Percentiles rank a stretch among this genome's conserved stretches.
Conservation (phyloP, 2,888 invertebrate genomes). For the Meteorus cinctellus region DNA sequence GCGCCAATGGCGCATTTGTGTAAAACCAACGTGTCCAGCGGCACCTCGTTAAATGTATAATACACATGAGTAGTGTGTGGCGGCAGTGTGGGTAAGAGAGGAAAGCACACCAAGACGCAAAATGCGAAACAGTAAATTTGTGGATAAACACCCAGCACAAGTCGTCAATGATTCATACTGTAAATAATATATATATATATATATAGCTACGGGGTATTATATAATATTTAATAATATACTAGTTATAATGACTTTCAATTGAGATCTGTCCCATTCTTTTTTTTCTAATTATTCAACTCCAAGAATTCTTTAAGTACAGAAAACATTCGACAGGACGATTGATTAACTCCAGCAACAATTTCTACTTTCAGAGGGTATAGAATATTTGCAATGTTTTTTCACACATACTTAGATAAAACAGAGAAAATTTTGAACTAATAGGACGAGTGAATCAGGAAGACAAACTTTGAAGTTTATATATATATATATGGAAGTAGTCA, state of each 20-base stretch:
- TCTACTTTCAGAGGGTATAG: no score
- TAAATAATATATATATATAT: neutral
- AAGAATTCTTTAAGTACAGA: no score
- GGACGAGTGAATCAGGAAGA: neutral
- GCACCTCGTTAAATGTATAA: constrained; percentile 62
- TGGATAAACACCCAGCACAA: constrained; percentile 23
- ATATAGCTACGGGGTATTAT: neutral
- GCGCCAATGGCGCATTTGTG: constrained; percentile 52
- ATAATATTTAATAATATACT: constrained; percentile 2
- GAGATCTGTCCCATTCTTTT: neutral
- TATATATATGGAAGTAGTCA: neutral
- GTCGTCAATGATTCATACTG: constrained; percentile 26
- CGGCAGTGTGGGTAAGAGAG: constrained; percentile 42
- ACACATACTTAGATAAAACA: no score
- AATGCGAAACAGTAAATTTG: constrained; percentile 27
- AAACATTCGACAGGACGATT: no score
- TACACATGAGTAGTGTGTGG: constrained; percentile 12
- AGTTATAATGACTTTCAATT: constrained; percentile 1
- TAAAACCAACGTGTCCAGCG: constrained; percentile 55
- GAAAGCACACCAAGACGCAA: constrained; percentile 46
- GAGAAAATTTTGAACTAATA: no score
- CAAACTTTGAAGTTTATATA: neutral
- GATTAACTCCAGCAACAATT: no score
- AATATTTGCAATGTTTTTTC: no score
- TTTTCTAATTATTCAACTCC: no score